Evolutionary conservation across 1,140 invertebrate species (phyloP).

Genomic region (Spodoptera litura): DNA sequence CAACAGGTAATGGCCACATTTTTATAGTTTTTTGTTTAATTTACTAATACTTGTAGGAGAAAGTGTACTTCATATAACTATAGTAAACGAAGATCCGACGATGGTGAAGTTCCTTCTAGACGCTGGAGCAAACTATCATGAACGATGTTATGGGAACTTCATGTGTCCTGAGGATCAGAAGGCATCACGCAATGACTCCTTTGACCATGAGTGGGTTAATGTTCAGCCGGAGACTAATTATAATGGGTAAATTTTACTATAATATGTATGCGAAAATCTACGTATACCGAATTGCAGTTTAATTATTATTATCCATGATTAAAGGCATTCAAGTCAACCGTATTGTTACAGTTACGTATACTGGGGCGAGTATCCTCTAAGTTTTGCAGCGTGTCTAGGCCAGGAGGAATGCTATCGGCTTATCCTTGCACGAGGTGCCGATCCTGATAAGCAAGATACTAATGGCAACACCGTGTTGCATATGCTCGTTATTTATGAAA

Average conservation of each 20-base stretch:
- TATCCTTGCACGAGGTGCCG: conserved; percentile 96
- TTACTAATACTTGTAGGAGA: conserved; percentile 87
- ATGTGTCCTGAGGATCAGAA: conserved; percentile 99
- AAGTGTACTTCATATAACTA: conserved; percentile 97
- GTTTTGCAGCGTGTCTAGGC: conserved; percentile 97
- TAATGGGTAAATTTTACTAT: conserved; percentile 89
- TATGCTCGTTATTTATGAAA: conserved; percentile 98
- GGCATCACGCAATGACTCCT: conserved; percentile 92
- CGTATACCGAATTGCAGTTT: too few relatives aligned
- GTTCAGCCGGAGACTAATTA: conserved; percentile 96
- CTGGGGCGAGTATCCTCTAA: conserved; percentile 98
- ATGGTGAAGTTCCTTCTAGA: conserved; percentile 99
- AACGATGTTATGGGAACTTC: conserved; percentile 97
- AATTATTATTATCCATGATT: too few relatives aligned
- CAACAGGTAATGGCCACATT: too few relatives aligned
- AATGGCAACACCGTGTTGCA: conserved; percentile 99
- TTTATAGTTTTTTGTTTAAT: too few relatives aligned
- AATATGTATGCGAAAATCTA: too few relatives aligned
- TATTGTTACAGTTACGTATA: conserved; percentile 93
- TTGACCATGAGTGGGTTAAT: conserved; percentile 97
- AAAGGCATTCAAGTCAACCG: background rate
- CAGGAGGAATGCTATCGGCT: conserved; percentile 99
- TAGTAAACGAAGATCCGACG: conserved; percentile 98
- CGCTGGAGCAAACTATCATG: conserved; percentile 95
- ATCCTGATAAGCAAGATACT: conserved; percentile 97